Percentiles rank a stretch among this genome's conserved stretches.
phyloP scores from a whole-genome alignment of 2,113 vertebrate genomes.

The Indicator maculatus region DNA sequence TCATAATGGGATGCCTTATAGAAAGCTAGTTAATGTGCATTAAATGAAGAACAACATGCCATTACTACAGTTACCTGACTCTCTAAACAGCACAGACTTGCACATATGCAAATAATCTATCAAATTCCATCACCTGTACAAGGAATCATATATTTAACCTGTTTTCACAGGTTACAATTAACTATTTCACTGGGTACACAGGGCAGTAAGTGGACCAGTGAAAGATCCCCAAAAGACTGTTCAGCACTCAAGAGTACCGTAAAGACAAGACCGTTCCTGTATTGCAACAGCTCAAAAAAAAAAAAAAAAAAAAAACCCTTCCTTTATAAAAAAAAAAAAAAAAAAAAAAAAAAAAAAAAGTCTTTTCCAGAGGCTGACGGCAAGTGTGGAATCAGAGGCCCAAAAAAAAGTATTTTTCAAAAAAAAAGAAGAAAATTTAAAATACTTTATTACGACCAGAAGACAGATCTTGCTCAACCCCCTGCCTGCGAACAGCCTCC shows the following conservation, averaged over 20 bases:
- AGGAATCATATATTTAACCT: not conserved
- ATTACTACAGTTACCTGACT: not conserved
- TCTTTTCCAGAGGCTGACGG: not conserved
- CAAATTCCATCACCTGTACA: not conserved
- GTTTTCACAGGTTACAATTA: not conserved
- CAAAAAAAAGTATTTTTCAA: too few species aligned
- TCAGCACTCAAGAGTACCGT: not conserved
- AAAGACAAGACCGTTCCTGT: not conserved
- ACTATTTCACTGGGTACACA: not conserved
- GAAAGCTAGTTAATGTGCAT: not conserved
- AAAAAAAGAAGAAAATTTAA: not conserved
- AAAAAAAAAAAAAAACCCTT: too few species aligned
- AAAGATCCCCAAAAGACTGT: not conserved
- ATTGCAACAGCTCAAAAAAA: not conserved
- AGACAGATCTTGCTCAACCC: not conserved
- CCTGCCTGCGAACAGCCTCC: accelerated
- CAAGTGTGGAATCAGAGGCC: not conserved
- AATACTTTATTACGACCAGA: not conserved
- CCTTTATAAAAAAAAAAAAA: too few species aligned
- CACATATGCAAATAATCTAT: not conserved
- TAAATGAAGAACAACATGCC: not conserved
- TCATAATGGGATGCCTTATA: not conserved
- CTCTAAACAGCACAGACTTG: not conserved
- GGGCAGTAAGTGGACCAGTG: not conserved
- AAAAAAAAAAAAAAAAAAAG: not conserved